phyloP scores from a whole-genome alignment of 2,888 invertebrate genomes.

The Ditylenchus weischeri region DNA sequence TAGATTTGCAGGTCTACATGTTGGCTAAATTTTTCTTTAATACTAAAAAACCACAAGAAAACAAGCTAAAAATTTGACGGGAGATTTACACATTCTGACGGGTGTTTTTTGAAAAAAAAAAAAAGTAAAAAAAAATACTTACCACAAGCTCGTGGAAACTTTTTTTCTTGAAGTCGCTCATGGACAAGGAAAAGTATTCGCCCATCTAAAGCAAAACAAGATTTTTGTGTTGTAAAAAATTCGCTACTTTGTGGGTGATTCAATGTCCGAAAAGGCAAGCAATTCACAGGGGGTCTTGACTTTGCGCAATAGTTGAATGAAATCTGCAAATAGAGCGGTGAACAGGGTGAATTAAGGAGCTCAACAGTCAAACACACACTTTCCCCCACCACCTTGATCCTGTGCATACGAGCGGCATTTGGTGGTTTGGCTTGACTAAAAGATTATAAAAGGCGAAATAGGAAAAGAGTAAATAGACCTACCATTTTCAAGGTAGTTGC shows the following conservation, averaged over 20 bases:
- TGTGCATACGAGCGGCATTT: not conserved
- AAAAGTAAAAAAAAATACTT: not conserved
- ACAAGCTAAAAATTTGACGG: no score
- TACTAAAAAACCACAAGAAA: no score
- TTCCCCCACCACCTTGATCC: not conserved
- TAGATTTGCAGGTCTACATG: no score
- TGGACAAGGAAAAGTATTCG: not conserved
- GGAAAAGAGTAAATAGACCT: not conserved
- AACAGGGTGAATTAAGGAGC: no score
- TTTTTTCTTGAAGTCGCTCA: not conserved
- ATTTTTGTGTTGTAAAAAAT: not conserved
- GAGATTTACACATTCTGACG: no score
- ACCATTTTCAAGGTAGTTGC: not conserved
- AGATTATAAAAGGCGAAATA: not conserved
- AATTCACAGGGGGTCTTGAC: not conserved
- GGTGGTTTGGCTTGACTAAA: constrained; percentile 5
- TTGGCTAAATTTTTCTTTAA: no score
- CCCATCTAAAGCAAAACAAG: not conserved
- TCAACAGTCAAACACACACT: not conserved
- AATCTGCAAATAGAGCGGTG: not conserved
- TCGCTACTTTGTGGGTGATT: not conserved
- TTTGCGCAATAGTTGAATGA: not conserved
- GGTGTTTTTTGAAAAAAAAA: no score
- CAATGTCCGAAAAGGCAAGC: not conserved
- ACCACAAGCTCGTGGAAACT: not conserved